Conservation (phyloP, 2,113 vertebrate genomes). For the Pedionomus torquatus region DNA sequence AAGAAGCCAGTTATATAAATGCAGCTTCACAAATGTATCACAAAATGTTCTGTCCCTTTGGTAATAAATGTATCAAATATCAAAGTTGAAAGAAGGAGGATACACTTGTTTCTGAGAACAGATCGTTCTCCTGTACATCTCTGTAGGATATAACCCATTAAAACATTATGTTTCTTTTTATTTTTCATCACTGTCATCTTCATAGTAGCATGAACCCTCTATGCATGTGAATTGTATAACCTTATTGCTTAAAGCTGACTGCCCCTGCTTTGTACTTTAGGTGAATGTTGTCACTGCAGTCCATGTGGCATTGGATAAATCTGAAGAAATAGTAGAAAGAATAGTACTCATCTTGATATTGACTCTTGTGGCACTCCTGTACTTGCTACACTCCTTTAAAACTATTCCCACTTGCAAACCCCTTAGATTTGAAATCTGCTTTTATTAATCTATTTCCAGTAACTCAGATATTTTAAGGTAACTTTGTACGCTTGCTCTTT, state of each 20-base stretch:
- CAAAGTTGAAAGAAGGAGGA: neutral
- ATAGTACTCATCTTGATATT: neutral
- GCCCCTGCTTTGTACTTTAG: neutral
- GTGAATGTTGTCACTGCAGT: neutral
- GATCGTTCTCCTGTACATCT: neutral
- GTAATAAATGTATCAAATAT: neutral
- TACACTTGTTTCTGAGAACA: neutral
- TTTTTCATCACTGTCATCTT: neutral
- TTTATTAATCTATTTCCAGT: neutral
- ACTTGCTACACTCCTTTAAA: neutral
- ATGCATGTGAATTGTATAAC: neutral
- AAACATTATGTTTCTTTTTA: neutral
- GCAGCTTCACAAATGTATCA: neutral
- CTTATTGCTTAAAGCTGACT: neutral
- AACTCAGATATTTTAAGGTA: neutral
- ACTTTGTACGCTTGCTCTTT: neutral
- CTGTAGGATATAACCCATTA: conserved; percentile 24
- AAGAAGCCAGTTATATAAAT: neutral
- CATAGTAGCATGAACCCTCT: neutral
- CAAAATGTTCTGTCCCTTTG: neutral
- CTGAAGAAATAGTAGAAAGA: neutral
- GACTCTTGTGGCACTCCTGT: neutral
- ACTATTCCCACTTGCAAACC: neutral
- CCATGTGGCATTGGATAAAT: neutral
- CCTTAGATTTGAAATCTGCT: conserved; percentile 16